These are phyloP conservation scores for Laothoe populi DNA, from an alignment of 2,888 invertebrate genomes.

Conservation along the genomic window DNA sequence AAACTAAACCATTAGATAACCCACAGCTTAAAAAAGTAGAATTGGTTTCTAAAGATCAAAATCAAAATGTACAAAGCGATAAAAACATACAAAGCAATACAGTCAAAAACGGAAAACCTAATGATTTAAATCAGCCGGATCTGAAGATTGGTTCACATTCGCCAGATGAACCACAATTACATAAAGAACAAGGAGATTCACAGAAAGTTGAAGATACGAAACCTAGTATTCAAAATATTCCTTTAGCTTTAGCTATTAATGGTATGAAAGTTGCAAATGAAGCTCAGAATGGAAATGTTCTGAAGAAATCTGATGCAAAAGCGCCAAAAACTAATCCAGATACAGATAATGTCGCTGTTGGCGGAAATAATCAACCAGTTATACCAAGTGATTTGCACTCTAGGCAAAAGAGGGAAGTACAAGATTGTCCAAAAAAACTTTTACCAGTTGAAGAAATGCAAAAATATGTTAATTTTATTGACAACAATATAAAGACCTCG, in stretches of 20 bases:
- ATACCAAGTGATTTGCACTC: slow-evolving; percentile 13
- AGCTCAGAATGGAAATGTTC: slow-evolving; percentile 33
- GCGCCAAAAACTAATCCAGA: slow-evolving; percentile 7
- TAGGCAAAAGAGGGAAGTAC: slow-evolving; percentile 67
- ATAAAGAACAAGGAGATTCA: slow-evolving; percentile 67
- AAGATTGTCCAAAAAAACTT: slow-evolving; percentile 63
- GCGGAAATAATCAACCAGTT: slow-evolving; percentile 29
- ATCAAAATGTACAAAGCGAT: background rate
- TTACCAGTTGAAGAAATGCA: slow-evolving; percentile 60
- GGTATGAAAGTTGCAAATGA: slow-evolving; percentile 40
- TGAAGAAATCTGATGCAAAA: slow-evolving; percentile 20
- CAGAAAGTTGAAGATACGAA: slow-evolving; percentile 35
- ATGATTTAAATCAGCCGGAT: background rate
- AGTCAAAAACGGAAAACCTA: slow-evolving; percentile 2
- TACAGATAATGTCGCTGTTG: slow-evolving; percentile 8
- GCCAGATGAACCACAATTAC: slow-evolving; percentile 72
- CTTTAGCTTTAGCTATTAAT: slow-evolving; percentile 58
- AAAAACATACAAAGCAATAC: background rate
- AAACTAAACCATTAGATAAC: background rate
- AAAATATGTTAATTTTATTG: slow-evolving; percentile 58
- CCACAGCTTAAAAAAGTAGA: background rate
- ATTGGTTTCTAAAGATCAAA: background rate
- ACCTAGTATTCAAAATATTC: slow-evolving; percentile 51
- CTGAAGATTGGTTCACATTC: slow-evolving; percentile 42
- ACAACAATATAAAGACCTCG: slow-evolving; percentile 33